phyloP scores from a whole-genome alignment of 2,797 vertebrate species.

The Hephaestus fuliginosus region DNA sequence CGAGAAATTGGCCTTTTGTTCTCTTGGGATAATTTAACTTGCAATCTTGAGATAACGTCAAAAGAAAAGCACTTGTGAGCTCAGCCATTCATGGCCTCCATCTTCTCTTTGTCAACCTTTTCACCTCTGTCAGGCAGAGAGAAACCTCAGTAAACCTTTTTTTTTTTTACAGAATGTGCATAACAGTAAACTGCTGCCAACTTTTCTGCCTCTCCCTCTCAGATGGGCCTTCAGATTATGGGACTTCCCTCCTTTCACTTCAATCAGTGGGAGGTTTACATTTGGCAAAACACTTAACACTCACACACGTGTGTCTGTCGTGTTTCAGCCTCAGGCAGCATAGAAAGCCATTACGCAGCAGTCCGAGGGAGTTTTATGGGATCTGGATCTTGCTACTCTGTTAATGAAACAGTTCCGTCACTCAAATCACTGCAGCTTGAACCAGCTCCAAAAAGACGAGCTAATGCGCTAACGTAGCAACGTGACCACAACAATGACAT shows the following conservation, averaged over 20 bases:
- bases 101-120: background rate
- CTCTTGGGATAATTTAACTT: too few species aligned
- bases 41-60: too few species aligned
- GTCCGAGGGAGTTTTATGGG: constrained; percentile 29
- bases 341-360: constrained; percentile 13
- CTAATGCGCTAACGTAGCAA: constrained; percentile 23
- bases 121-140: background rate
- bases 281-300: constrained; percentile 39
- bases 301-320: constrained; percentile 9
- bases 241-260: constrained; percentile 19
- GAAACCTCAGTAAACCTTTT: background rate
- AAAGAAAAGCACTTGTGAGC: too few species aligned
- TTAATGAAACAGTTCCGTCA: constrained; percentile 62
- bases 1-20: too few species aligned
- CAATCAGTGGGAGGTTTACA: constrained; percentile 1
- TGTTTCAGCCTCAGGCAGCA: constrained; percentile 6
- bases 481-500: constrained; percentile 32
- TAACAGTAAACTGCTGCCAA: background rate
- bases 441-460: constrained; percentile 1
- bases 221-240: background rate
- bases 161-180: background rate
- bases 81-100: too few species aligned
- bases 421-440: constrained; percentile 22
- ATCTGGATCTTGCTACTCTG: constrained; percentile 14
- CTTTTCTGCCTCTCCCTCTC: background rate